phyloP scores from a whole-genome alignment of 2,888 invertebrate species.

The Microdon myrmicae region DNA sequence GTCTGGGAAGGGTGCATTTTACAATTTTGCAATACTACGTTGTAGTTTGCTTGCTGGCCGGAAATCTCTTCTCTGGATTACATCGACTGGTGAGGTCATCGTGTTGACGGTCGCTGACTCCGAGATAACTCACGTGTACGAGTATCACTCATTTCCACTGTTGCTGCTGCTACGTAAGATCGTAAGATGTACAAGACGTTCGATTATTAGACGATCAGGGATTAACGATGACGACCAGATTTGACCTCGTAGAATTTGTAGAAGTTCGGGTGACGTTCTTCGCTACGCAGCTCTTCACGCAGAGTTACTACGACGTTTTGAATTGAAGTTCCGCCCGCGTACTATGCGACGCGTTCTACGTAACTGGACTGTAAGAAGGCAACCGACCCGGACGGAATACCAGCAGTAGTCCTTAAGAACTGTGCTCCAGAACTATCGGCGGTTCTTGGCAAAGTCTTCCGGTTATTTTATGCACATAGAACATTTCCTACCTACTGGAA shows the following conservation, averaged over 20 bases:
- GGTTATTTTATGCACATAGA: too few species aligned
- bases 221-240: constrained; percentile 20
- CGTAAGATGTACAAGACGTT: constrained; percentile 1
- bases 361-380: too few species aligned
- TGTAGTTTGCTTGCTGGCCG: too few species aligned
- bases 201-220: not conserved
- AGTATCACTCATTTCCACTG: constrained; percentile 61
- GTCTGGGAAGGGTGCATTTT: not conserved
- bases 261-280: constrained; percentile 24
- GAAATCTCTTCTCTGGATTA: not conserved
- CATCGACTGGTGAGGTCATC: not conserved
- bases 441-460: too few species aligned
- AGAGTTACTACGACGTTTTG: constrained; percentile 53
- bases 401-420: too few species aligned
- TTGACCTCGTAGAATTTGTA: too few species aligned
- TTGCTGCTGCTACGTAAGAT: constrained; percentile 1
- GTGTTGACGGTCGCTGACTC: constrained; percentile 1
- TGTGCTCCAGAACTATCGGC: too few species aligned
- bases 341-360: too few species aligned
- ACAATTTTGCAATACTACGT: not conserved
- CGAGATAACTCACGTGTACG: constrained; percentile 54
- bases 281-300: constrained; percentile 48
- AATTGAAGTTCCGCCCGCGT: too few species aligned
- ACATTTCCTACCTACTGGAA: too few species aligned
- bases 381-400: too few species aligned